These are phyloP conservation scores for Onychorhynchus coronatus DNA, from an alignment of 2,113 vertebrate genomes.

Conservation along the genomic window DNA sequence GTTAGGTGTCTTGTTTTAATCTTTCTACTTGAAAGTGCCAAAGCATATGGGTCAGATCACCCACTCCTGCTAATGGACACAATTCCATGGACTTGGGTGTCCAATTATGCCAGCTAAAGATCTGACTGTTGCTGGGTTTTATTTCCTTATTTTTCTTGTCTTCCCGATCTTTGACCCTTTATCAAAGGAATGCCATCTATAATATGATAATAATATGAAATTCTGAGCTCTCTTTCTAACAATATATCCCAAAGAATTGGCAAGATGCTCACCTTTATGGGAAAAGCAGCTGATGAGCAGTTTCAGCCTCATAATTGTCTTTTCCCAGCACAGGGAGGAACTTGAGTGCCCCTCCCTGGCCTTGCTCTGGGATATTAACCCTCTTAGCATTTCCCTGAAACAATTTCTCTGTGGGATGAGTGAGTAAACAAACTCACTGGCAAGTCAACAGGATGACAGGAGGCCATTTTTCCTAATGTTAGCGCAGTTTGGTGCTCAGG, in stretches of 20 bases:
- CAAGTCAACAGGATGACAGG: not conserved
- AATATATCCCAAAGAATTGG: not conserved
- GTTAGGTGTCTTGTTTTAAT: constrained; percentile 47
- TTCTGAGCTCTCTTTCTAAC: not conserved
- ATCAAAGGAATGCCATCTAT: not conserved
- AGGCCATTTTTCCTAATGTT: not conserved
- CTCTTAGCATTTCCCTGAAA: not conserved
- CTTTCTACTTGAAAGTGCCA: constrained; percentile 45
- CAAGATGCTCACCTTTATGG: not conserved
- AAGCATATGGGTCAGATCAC: constrained; percentile 53
- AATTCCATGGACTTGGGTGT: not conserved
- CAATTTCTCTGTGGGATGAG: not conserved
- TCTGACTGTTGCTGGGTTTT: constrained; percentile 17
- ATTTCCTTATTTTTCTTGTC: constrained; percentile 66
- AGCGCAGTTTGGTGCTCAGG: not conserved
- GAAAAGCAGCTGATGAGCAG: not conserved
- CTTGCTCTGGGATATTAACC: not conserved
- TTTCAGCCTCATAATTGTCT: not conserved
- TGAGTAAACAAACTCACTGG: not conserved
- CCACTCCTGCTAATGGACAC: constrained; percentile 55
- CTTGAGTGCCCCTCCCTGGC: not conserved
- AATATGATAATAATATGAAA: constrained; percentile 54
- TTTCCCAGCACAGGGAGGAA: not conserved
- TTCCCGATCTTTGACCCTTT: constrained; percentile 43
- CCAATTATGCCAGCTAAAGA: constrained; percentile 53